A percentile compares a stretch with the other conserved stretches of the same genome.
These are phyloP conservation scores for Aethes cnicana DNA, from an alignment of 2,888 invertebrate genomes.

Conservation along the genomic window DNA sequence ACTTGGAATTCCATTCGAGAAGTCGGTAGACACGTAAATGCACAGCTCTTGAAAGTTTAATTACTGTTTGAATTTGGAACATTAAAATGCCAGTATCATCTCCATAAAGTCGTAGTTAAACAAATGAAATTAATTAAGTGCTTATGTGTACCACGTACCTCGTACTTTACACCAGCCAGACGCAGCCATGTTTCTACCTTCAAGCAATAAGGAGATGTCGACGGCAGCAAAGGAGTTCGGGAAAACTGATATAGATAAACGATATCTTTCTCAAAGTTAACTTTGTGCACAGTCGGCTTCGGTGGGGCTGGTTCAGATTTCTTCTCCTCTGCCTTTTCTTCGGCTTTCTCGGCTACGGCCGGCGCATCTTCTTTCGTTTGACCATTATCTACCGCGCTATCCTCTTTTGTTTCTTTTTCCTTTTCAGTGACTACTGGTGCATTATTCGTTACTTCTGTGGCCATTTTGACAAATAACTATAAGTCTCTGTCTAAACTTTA, in stretches of 20 bases:
- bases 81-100: background rate
- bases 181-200: conserved; percentile 98
- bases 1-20: background rate
- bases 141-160: conserved; percentile 84
- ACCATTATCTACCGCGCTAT: conserved; percentile 74
- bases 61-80: background rate
- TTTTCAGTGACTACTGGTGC: conserved; percentile 84
- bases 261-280: conserved; percentile 94
- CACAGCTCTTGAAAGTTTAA: too few relatives aligned
- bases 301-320: conserved; percentile 86
- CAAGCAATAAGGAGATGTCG: conserved; percentile 95
- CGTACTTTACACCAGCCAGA: conserved; percentile 94
- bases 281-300: conserved; percentile 92
- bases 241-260: conserved; percentile 97
- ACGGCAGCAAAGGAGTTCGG: conserved; percentile 93
- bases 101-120: background rate
- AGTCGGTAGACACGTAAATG: too few relatives aligned
- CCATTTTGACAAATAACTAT: conserved; percentile 78
- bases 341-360: conserved; percentile 75
- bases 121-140: background rate
- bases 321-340: conserved; percentile 73
- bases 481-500: conserved; percentile 35
- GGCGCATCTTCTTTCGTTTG: conserved; percentile 70
- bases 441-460: conserved; percentile 89
- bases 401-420: conserved; percentile 83